Base-by-base conservation (phyloP, 2,888 invertebrate genomes). In the Hydraecia micacea region DNA sequence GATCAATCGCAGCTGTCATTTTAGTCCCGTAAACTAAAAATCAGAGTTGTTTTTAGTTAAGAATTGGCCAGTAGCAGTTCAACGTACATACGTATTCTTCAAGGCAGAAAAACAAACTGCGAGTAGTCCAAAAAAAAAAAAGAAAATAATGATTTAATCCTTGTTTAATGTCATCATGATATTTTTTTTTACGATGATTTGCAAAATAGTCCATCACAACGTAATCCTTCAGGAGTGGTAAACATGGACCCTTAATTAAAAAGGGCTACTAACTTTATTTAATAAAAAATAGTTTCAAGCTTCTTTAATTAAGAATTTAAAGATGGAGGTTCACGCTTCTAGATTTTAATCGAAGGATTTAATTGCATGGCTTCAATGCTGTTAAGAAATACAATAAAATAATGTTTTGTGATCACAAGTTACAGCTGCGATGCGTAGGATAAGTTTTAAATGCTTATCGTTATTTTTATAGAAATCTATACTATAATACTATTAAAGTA, bases 301-400 rank as follows among this genome's bases (percentile, higher is more conserved):
- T 6, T 36, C 46, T 49, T 25, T 67, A 67, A 80, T 80, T 55
- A 67, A 80, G 36, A 13, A 42, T 62, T 46, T 49, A 58, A 42
- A 63, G 42, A 21, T 46, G 46, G 42, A 42, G 39, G 18, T 52
- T 21, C 32, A n/a, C 9, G n/a, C 2, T 42, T 3, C 9, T 65
- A 65, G 42, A 77, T 66, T 66, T 52, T 52, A 39, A 76, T 77
- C 63, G 21, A 46, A 8, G 69, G 36, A 70, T 60, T 76, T 42
- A 42, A 70, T 70, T 80, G 69, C 52, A 9, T 15, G 9, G 13
- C 32, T 42, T 42, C 15, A n/a, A 67, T 32, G 49, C 18, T 15
- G 18, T 28, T 63, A 69, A 42, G n/a, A 58, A 28, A 60, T 42
- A 60, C 9, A 21, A 36, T 58, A n/a, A 69, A 75, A 42, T 28